Base-by-base conservation (phyloP, 2,113 vertebrate genomes). In the Caracal caracal region DNA sequence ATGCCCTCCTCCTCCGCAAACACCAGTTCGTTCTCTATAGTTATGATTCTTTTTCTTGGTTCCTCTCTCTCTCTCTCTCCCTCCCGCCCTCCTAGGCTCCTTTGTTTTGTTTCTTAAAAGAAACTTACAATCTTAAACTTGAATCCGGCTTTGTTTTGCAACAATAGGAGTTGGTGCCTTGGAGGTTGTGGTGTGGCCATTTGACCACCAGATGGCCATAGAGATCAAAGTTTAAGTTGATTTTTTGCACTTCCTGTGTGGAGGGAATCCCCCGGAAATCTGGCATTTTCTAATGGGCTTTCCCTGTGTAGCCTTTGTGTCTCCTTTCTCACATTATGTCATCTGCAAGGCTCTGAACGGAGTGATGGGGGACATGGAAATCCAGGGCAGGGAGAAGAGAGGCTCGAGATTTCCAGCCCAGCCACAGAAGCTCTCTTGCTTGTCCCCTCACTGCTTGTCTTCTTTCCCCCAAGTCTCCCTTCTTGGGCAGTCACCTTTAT, bases 81-180 rank as follows among this genome's bases (percentile, higher is more conserved):
- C 43, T 30, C 49, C 49, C 2, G 0, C 2, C 49, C 49, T 24
- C 71, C 26, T 47, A 9, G 8, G 26, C 26, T 47, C 3, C 5
- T 68, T 35, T 68, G 66, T 75, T 75, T 75, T 28, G 11, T 73
- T 73, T 73, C 12, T 28, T 73, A 40, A 6, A 73, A 73, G 35
- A 40, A 40, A 40, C 1, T 35, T 43, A 73, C 10, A 26, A 43
- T 28, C 71, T 56, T 19, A 56, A n/a, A 10, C n/a, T n/a, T 17
- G 12, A 84, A 16, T 12, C 2, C 0, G 0, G 13, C 24, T 82
- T 56, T 20, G 4, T 86, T 6, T 0, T 0, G 33, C 28, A 28
- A 30, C 1, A 0, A n/a, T 47, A 3, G 9, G 10, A 30, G 30
- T 11, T 5, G 0, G 10, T 16, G 47, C 30, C 49, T 12, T 0